Conservation (phyloP, 1,140 invertebrate genomes). For the Orussus abietinus region DNA sequence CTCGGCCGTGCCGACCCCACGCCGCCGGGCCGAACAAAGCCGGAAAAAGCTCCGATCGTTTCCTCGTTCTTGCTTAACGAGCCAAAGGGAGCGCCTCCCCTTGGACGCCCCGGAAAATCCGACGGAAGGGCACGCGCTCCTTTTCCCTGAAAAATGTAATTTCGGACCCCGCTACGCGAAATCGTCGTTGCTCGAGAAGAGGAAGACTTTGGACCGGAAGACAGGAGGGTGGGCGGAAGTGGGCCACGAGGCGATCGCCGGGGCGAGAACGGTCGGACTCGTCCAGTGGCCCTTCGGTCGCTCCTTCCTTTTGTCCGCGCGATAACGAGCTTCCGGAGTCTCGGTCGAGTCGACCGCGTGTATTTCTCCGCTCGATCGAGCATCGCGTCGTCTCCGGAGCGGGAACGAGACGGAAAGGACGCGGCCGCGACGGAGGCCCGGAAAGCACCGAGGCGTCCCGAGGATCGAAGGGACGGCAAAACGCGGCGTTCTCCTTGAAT, state of each 20-base stretch:
- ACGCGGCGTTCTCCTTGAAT: too few relatives aligned
- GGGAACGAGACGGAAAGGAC: not conserved
- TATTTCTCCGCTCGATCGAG: too few relatives aligned
- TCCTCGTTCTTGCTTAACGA: too few relatives aligned
- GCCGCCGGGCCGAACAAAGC: not conserved
- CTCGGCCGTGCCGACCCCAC: conserved; percentile 6
- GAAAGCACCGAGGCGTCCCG: too few relatives aligned
- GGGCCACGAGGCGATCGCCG: not conserved
- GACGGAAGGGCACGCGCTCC: too few relatives aligned
- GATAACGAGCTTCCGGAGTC: conserved; percentile 12
- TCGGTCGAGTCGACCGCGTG: too few relatives aligned
- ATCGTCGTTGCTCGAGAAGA: too few relatives aligned
- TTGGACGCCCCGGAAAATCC: too few relatives aligned
- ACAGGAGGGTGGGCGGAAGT: not conserved
- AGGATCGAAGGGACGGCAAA: too few relatives aligned
- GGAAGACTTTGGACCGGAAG: not conserved
- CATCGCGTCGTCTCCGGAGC: not conserved
- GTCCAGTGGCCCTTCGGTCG: not conserved
- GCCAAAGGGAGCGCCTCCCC: too few relatives aligned
- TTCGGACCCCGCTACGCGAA: too few relatives aligned
- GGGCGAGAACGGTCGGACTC: not conserved
- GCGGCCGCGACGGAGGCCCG: not conserved
- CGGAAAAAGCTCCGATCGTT: not conserved
- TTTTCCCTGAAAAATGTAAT: too few relatives aligned
- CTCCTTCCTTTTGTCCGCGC: conserved; percentile 9